Conservation (phyloP, 2,888 invertebrate species). For the Mystacides longicornis region DNA sequence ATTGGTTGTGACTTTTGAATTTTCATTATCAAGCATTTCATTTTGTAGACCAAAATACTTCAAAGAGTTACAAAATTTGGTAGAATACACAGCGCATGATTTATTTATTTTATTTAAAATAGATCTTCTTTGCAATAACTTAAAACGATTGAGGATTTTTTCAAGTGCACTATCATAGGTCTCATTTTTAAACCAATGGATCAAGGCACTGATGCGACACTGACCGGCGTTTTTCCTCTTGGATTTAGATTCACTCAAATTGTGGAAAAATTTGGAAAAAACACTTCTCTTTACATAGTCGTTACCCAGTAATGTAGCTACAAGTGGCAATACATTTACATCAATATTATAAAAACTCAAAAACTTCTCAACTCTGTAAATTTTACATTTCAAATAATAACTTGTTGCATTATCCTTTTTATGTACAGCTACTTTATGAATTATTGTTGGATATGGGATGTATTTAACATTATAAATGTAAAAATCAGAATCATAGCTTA, state of each 20-base stretch:
- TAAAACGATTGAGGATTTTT: slow-evolving; percentile 57
- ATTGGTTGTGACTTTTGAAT: no score
- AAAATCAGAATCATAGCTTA: slow-evolving; percentile 93
- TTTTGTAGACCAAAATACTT: slow-evolving; percentile 44
- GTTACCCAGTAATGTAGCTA: slow-evolving; percentile 81
- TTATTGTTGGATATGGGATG: slow-evolving; percentile 67
- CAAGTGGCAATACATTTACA: slow-evolving; percentile 62
- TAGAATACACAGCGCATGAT: slow-evolving; percentile 58
- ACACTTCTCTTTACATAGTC: slow-evolving; percentile 68
- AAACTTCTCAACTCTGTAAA: slow-evolving; percentile 66
- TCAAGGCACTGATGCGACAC: slow-evolving; percentile 59
- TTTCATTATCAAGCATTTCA: no score
- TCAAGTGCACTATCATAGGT: slow-evolving; percentile 60
- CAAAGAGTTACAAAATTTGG: slow-evolving; percentile 50
- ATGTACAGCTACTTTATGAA: slow-evolving; percentile 39
- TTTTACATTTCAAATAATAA: slow-evolving; percentile 55
- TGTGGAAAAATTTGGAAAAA: slow-evolving; percentile 64
- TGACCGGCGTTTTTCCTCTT: slow-evolving; percentile 55
- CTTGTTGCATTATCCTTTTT: slow-evolving; percentile 32
- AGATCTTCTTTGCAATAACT: slow-evolving; percentile 45
- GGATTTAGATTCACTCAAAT: slow-evolving; percentile 53
- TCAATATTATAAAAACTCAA: slow-evolving; percentile 59
- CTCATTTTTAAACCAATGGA: slow-evolving; percentile 70
- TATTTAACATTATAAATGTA: slow-evolving; percentile 79
- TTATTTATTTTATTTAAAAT: slow-evolving; percentile 52